Conservation (phyloP, 2,113 vertebrate species). For the Sclerurus mexicanus region DNA sequence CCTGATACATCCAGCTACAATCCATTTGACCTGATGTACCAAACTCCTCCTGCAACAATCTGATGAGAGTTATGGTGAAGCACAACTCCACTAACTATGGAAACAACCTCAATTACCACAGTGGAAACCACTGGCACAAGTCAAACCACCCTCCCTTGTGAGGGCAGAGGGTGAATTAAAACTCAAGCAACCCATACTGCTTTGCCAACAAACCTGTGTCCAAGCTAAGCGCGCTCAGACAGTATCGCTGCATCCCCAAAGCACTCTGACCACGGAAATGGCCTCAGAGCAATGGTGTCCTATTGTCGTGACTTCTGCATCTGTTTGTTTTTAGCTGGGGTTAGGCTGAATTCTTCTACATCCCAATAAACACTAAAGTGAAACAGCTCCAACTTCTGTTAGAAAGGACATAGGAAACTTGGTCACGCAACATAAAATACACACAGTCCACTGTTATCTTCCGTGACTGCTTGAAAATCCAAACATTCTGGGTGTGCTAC, state of each 20-base stretch:
- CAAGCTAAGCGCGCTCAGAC: rapidly evolving
- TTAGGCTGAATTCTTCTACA: constrained; percentile 8
- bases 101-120: not conserved
- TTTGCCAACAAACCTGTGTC: not conserved
- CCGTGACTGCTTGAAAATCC: not conserved
- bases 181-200: not conserved
- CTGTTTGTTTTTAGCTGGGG: constrained; percentile 2
- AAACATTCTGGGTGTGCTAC: not conserved
- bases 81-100: not conserved
- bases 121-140: not conserved
- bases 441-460: not conserved
- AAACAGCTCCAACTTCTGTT: constrained; percentile 5
- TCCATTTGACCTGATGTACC: not conserved
- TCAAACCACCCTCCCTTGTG: not conserved
- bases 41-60: not conserved
- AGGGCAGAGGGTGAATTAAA: not conserved
- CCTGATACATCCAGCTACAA: rapidly evolving
- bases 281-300: not conserved
- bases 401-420: not conserved
- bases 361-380: constrained; percentile 4
- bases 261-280: not conserved
- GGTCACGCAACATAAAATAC: not conserved
- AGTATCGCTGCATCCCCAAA: not conserved
- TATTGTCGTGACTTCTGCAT: not conserved
- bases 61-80: not conserved